Evolutionary conservation across 2,888 invertebrate species (phyloP), one percentile per base, ranked within the genome.

Genomic region (Heteropelma amictum): DNA sequence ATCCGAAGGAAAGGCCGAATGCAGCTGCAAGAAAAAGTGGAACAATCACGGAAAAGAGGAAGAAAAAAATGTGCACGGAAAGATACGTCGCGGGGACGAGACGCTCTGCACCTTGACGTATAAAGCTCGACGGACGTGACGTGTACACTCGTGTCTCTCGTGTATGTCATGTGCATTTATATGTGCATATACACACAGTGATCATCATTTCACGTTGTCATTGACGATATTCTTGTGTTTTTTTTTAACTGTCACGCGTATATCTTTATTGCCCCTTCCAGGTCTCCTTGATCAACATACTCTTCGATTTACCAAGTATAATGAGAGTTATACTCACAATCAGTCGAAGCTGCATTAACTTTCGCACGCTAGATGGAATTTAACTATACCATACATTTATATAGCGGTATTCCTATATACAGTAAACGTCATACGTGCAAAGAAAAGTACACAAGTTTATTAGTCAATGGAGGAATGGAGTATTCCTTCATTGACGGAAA

Each of bases 231-330:
- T 45, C 12, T 21, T 17, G 5, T 19, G 19, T 3, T 45, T 38
- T 65, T 56, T 26, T 38, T 49, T 38, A 1, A 38, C 38, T 45
- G 21, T n/a, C 7, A 30, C n/a, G n/a, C n/a, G n/a, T 58, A 38
- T 8, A 17, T 42, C 26, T 60, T n/a, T 12, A 30, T n/a, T 30
- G n/a, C 45, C 42, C 30, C 58, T n/a, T 49, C 7, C 14, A 26
- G 28, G 14, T 8, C 19, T 35, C 12, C 12, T 67, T 10, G 38
- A 38, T 38, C 14, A 23, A 33, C 38, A n/a, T 47, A 47, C 47
- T 47, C 8, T 47, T 8, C 14, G 2, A 40, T 38, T 68, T 68
- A 68, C 40, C 67, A 68, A 58, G 56, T 68, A 40, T 58, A 58
- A 68, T 68, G 19, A 58, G 28, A 38, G 23, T 49, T 49, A 58